Base-by-base conservation (phyloP, 1,140 invertebrate species). In the Habropoda laboriosa region DNA sequence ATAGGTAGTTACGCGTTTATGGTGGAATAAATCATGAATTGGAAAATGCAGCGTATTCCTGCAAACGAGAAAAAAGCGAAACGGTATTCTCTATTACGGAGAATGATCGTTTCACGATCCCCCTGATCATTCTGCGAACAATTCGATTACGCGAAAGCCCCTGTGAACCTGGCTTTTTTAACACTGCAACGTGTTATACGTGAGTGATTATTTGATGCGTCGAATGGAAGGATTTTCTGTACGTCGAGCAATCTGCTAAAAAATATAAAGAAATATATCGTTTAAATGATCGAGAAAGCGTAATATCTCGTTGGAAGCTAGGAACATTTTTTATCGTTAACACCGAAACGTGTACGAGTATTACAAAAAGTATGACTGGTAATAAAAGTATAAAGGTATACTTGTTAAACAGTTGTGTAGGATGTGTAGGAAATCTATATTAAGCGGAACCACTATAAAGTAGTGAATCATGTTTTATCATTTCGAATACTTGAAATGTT, bases 141-240 rank as follows among this genome's bases (percentile, higher is more conserved):
- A 32, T 66, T 77, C 40, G n/a, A 40, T 16, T 80, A 83, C 24
- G 78, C 68, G 40, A 71, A 73, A 72, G 74, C 70, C 72, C 1
- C 18, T 81, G 12, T 84, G 86, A 8, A 72, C 64, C 0, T 86
- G 86, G 86, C 86, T 81, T 3, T 51, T 86, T 38, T 55, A 78
- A 1, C 6, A 73, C 12, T 27, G 81, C 12, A 47, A 70, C 0
- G 16, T 68, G 1, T 76, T 49, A 13, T 78, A 73, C 27, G 68
- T 85, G 6, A 79, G 82, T 0, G 73, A 85, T 35, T 81, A 85
- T 2, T 60, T 85, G 4, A 85, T 57, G 40, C 38, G n/a, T 8
- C 79, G 74, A 70, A 85, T 85, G 61, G 79, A 81, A 58, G 30
- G 58, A 18, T 85, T 12, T n/a, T 38, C 7, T 73, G 61, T 12